These are phyloP conservation scores for Heliconius hortense DNA, from an alignment of 2,888 invertebrate genomes.

Conservation along the genomic window DNA sequence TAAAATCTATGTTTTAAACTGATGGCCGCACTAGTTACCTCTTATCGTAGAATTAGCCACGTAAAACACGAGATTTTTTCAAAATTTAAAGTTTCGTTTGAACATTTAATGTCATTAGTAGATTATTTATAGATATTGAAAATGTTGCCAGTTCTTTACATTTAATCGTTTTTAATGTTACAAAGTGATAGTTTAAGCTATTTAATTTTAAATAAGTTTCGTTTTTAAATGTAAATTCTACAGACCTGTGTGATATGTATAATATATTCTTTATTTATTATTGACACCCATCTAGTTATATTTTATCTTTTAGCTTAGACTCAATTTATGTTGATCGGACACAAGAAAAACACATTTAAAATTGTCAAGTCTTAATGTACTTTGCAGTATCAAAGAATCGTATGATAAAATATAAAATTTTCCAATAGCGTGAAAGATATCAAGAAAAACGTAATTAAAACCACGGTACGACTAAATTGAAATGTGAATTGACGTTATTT, in stretches of 20 bases:
- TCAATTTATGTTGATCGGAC: background rate
- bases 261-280: too few species aligned
- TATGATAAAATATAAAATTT: background rate
- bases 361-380: background rate
- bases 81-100: background rate
- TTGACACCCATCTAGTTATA: too few species aligned
- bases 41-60: too few species aligned
- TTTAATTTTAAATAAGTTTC: too few species aligned
- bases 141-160: background rate
- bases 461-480: constrained; percentile 10
- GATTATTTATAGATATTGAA: background rate
- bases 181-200: too few species aligned
- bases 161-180: too few species aligned
- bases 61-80: background rate
- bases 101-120: background rate
- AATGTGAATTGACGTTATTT: constrained; percentile 12
- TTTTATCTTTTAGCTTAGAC: too few species aligned
- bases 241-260: too few species aligned
- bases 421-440: constrained; percentile 1
- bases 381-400: background rate
- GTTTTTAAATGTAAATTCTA: too few species aligned
- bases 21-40: too few species aligned
- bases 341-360: background rate
- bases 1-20: too few species aligned
- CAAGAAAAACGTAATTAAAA: constrained; percentile 9